Evolutionary conservation across 2,888 invertebrate genomes (phyloP), one percentile per base, ranked within the genome.

Genomic region (Liposcelis brunnea): DNA sequence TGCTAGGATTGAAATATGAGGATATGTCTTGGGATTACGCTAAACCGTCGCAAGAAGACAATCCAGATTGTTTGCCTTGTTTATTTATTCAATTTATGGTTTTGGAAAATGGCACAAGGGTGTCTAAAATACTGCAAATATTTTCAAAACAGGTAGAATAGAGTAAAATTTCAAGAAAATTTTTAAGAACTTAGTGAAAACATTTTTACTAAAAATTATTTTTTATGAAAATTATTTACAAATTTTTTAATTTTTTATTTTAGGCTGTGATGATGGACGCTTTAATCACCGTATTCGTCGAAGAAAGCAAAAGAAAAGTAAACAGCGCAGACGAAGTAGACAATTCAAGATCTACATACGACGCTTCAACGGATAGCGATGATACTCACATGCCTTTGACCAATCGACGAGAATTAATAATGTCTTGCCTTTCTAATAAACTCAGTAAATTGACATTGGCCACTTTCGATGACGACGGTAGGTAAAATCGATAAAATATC

Each of bases 11-110:
- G 42, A 75, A 81, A 38, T 93, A 85, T 57, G 85, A 89, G 56
- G 86, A 93, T 57, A 65, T 94, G 51, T 87, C 85, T 12, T 94
- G 93, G 90, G 90, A 91, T 61, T 83, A 83, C 61, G 87, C 87
- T 1, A 77, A 87, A 56, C 82, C 86, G 0, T 83, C 84, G 56
- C 68, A 67, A 57, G 79, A 80, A 55, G 82, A 86, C 59, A 69
- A 68, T 56, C 72, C 75, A 14, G 84, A 91, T 60, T 86, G 89
- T 57, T 69, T 90, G 52, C 91, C 93, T 7, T 93, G 91, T 60
- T 71, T 95, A 50, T 91, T 93, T 64, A 67, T 95, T 14, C 93
- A 94, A 67, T 90, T 90, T 61, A 74, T 78, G 64, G 75, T 83
- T 0, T 74, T 80, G 1, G 83, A 84, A 58, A 81, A 80, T 53